Conservation (phyloP, 2,113 vertebrate species). For the Malurus melanocephalus region DNA sequence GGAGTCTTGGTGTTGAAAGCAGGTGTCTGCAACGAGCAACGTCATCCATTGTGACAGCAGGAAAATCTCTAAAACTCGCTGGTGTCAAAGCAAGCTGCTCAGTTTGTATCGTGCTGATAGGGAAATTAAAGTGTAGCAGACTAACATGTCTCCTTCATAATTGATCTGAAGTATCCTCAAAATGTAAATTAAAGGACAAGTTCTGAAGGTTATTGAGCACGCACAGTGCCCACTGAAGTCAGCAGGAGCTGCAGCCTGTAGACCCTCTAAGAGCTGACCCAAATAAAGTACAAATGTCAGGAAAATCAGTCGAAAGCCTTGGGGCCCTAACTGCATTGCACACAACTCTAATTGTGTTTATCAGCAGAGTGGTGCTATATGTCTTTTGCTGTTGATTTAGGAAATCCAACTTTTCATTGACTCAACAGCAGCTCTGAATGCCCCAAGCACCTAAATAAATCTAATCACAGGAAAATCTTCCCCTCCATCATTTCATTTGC, state of each 20-base stretch:
- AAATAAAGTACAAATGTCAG: conserved; percentile 31
- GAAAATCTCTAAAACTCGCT: not conserved
- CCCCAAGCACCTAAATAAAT: conserved; percentile 31
- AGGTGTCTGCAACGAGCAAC: not conserved
- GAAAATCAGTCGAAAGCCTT: not conserved
- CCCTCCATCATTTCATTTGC: not conserved
- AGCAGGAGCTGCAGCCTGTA: not conserved
- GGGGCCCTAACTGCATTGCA: not conserved
- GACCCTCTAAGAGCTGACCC: not conserved
- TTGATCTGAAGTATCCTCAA: not conserved
- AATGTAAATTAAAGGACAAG: not conserved
- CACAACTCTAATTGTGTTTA: conserved; percentile 29
- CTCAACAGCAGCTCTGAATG: not conserved
- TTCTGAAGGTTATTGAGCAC: conserved; percentile 8
- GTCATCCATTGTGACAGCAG: not conserved
- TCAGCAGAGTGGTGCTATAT: not conserved
- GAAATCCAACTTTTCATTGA: conserved; percentile 22
- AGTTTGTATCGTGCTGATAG: not conserved
- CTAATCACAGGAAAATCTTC: conserved; percentile 29
- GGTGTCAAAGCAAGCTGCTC: not conserved
- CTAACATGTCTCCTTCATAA: not conserved
- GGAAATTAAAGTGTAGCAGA: not conserved
- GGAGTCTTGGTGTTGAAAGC: not conserved
- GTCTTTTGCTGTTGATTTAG: conserved; percentile 14
- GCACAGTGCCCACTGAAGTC: not conserved